A percentile compares a stretch with the other conserved stretches of the same genome.
These are phyloP conservation scores for Epirrhoe alternata DNA, from an alignment of 2,888 invertebrate genomes.

Conservation along the genomic window DNA sequence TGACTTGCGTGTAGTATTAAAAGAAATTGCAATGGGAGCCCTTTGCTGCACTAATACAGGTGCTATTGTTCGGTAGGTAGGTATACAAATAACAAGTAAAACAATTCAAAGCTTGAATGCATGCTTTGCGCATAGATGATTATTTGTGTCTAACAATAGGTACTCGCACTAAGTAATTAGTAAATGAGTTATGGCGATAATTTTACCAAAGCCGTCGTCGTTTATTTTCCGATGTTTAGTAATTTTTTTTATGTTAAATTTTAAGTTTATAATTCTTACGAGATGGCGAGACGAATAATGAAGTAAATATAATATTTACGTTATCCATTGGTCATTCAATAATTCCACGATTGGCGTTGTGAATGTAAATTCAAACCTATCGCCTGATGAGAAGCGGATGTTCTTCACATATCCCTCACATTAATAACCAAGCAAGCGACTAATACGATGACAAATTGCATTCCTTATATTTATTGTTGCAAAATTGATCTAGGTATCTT, in stretches of 20 bases:
- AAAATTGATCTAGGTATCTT: background rate
- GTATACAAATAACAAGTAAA: no score
- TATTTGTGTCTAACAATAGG: no score
- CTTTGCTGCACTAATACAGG: background rate
- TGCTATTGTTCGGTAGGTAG: no score
- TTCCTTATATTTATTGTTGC: constrained; percentile 10
- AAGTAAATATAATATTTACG: background rate
- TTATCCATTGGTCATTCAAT: constrained; percentile 5
- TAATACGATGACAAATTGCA: constrained; percentile 30
- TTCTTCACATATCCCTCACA: constrained; percentile 30
- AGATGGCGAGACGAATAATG: no score
- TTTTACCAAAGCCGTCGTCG: no score
- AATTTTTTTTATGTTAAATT: no score
- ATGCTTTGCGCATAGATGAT: no score
- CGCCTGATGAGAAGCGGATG: constrained; percentile 37
- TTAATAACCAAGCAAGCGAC: constrained; percentile 25
- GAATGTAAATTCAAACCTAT: constrained; percentile 49
- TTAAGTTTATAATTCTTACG: no score
- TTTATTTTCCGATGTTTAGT: no score
- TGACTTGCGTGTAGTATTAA: constrained; percentile 2
- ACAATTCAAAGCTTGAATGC: no score
- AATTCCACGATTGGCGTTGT: constrained; percentile 31
- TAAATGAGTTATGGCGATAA: no score
- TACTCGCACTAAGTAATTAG: no score
- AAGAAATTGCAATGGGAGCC: constrained; percentile 5